A percentile compares a stretch with the other conserved stretches of the same genome.
Conservation (phyloP, 1,140 invertebrate genomes). For the Trachelipus rathkii region DNA sequence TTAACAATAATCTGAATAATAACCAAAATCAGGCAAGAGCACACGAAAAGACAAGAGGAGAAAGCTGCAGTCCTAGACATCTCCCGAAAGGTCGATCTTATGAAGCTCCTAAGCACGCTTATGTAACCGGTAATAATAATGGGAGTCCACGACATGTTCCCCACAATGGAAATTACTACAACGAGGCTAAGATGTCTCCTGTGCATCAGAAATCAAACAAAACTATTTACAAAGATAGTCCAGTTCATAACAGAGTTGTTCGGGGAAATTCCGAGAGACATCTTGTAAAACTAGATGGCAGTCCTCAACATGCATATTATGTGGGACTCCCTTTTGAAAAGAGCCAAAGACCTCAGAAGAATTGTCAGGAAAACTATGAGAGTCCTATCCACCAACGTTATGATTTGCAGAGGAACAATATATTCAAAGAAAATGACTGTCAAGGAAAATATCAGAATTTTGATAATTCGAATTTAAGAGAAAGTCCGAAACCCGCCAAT, state of each 20-base stretch:
- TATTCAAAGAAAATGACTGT: background rate
- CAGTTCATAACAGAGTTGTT: background rate
- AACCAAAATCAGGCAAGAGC: background rate
- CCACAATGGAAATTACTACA: background rate
- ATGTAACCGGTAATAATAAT: constrained; percentile 1
- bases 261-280: background rate
- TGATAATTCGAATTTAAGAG: background rate
- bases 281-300: background rate
- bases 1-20: background rate
- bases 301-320: background rate
- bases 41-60: background rate
- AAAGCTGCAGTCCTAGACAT: background rate
- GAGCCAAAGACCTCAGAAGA: background rate
- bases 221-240: background rate
- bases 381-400: background rate
- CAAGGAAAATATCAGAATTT: background rate
- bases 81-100: background rate
- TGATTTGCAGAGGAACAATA: background rate
- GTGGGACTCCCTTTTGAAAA: background rate
- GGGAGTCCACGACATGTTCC: background rate
- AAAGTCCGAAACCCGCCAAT: background rate
- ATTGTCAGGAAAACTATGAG: background rate
- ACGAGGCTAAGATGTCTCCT: background rate
- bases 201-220: background rate
- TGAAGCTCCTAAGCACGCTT: background rate